phyloP scores from a whole-genome alignment of 2,113 vertebrate genomes.

The Melanocharis versteri region DNA sequence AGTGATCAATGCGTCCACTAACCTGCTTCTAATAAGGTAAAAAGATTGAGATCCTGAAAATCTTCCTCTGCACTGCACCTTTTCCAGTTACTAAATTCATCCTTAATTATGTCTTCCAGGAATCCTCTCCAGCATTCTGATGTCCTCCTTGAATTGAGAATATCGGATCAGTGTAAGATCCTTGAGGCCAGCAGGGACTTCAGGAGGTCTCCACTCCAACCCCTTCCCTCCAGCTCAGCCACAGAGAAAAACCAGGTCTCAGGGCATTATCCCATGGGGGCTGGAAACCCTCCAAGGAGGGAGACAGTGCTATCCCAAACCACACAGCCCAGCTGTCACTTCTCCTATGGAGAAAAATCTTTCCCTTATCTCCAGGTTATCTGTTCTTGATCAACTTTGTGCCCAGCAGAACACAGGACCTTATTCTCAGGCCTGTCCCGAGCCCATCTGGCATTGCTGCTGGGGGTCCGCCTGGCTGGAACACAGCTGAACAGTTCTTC shows the following conservation, averaged over 20 bases:
- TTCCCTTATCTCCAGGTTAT: neutral
- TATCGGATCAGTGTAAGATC: neutral
- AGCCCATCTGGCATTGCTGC: fast-evolving
- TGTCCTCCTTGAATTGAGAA: neutral
- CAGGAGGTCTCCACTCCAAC: fast-evolving
- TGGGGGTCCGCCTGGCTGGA: neutral
- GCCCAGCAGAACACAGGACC: neutral
- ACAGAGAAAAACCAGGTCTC: fast-evolving
- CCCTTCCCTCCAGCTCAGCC: neutral
- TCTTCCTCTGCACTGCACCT: neutral
- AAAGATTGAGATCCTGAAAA: neutral
- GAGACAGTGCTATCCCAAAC: neutral
- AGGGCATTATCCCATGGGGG: fast-evolving
- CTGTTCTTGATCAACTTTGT: neutral
- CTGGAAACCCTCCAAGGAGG: neutral
- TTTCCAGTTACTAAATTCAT: neutral
- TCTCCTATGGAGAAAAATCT: fast-evolving
- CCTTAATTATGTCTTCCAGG: neutral
- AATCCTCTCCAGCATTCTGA: neutral
- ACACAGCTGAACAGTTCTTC: neutral
- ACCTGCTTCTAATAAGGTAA: neutral
- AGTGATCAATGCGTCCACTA: neutral
- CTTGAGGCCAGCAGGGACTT: neutral
- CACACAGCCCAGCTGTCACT: neutral
- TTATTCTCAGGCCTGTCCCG: neutral